A percentile compares a stretch with the other conserved stretches of the same genome.
Conservation (phyloP, 2,888 invertebrate species). For the Linnaemya vulpina region DNA sequence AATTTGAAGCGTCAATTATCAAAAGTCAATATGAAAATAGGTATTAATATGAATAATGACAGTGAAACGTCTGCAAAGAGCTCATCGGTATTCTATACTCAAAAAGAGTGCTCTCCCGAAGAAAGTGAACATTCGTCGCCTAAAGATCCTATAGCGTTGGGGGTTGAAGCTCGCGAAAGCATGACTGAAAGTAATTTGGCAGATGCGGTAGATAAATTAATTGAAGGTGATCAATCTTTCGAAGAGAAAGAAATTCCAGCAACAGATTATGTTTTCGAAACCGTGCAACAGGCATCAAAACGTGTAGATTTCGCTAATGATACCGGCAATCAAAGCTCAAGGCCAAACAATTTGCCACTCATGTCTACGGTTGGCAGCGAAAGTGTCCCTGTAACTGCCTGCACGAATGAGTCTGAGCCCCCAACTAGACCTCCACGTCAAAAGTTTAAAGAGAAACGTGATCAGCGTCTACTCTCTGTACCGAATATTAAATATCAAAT, state of each 20-base stretch:
- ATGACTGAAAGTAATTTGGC: slow-evolving; percentile 62
- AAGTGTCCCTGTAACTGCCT: not conserved
- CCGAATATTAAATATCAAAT: slow-evolving; percentile 88
- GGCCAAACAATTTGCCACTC: slow-evolving; percentile 87
- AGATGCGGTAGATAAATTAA: slow-evolving; percentile 52
- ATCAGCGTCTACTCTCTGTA: slow-evolving; percentile 89
- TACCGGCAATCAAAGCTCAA: slow-evolving; percentile 79
- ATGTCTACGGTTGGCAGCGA: slow-evolving; percentile 77
- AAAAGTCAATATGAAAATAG: slow-evolving; percentile 86
- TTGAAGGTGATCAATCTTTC: slow-evolving; percentile 5
- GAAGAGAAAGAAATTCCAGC: slow-evolving; percentile 30
- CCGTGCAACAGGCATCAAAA: slow-evolving; percentile 72
- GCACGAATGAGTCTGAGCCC: slow-evolving; percentile 81
- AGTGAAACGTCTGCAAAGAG: slow-evolving; percentile 83
- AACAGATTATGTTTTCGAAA: slow-evolving; percentile 49
- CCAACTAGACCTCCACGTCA: slow-evolving; percentile 85
- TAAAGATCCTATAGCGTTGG: slow-evolving; percentile 65
- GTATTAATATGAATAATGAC: slow-evolving; percentile 79
- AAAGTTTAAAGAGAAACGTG: slow-evolving; percentile 85
- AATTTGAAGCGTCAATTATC: slow-evolving; percentile 92
- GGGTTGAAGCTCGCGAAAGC: slow-evolving; percentile 74
- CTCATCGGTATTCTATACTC: slow-evolving; percentile 80
- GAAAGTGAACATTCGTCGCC: slow-evolving; percentile 72
- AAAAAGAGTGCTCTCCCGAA: slow-evolving; percentile 78
- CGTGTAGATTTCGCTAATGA: slow-evolving; percentile 82